Evolutionary conservation across 2,113 vertebrate species (phyloP).

Genomic region (Erythrocercus mccallii): DNA sequence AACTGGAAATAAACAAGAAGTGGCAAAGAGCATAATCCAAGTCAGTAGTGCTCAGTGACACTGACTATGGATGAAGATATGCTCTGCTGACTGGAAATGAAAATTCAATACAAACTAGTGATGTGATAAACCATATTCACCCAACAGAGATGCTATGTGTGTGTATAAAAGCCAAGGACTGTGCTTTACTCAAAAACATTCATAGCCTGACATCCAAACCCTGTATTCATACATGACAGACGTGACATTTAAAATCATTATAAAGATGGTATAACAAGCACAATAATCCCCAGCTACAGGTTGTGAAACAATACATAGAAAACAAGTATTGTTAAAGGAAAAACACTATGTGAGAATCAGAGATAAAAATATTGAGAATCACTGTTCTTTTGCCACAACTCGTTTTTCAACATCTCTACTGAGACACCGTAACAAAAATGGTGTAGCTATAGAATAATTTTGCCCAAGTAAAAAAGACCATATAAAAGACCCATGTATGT

Average conservation of each 20-base stretch:
- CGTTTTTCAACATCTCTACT: background rate
- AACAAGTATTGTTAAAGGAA: background rate
- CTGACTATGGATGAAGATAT: background rate
- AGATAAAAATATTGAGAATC: background rate
- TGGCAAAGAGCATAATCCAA: background rate
- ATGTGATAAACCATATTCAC: background rate
- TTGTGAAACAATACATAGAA: background rate
- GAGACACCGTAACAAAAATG: background rate
- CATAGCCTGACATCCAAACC: background rate
- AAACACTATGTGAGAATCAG: background rate
- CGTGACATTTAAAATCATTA: background rate
- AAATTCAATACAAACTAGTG: background rate
- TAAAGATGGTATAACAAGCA: background rate
- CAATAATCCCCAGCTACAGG: background rate
- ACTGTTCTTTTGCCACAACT: background rate
- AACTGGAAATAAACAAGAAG: background rate
- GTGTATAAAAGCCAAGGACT: background rate
- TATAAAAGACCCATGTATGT: background rate
- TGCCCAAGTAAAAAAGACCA: background rate
- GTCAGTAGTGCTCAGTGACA: background rate
- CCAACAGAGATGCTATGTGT: background rate
- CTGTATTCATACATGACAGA: background rate
- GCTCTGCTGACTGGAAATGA: background rate
- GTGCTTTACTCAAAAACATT: background rate
- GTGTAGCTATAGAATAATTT: background rate